Evolutionary conservation across 2,888 invertebrate species (phyloP).

Genomic region (Ernsta delagoae): DNA sequence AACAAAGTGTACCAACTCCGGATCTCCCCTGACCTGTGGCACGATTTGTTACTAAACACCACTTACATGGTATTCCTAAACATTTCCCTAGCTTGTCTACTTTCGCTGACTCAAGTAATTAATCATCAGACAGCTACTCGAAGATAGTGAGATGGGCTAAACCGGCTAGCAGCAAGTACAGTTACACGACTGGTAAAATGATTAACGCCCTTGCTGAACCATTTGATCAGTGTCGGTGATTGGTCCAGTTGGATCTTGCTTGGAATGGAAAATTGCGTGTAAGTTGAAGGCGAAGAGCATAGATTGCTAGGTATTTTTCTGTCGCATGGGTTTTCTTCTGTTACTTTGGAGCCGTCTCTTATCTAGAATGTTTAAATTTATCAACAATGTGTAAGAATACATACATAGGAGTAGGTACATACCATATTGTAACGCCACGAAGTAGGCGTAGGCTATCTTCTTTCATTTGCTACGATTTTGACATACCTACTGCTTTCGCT

Average conservation of each 20-base stretch:
- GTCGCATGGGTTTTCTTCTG: too few species aligned
- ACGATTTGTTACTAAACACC: slow-evolving; percentile 3
- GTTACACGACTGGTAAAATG: slow-evolving; percentile 53
- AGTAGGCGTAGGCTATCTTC: too few species aligned
- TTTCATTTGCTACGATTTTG: too few species aligned
- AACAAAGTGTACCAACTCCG: not conserved
- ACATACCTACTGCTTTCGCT: too few species aligned
- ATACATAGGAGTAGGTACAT: too few species aligned
- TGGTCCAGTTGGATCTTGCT: slow-evolving; percentile 43
- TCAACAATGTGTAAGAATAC: too few species aligned
- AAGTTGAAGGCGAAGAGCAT: slow-evolving; percentile 36
- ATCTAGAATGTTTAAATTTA: too few species aligned
- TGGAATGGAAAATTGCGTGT: slow-evolving; percentile 29
- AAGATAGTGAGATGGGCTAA: slow-evolving; percentile 17
- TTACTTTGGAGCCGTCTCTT: too few species aligned
- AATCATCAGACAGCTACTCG: slow-evolving; percentile 10
- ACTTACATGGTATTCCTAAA: not conserved
- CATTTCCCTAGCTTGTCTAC: not conserved
- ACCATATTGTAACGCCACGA: too few species aligned
- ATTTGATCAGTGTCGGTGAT: slow-evolving; percentile 59
- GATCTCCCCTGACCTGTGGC: not conserved
- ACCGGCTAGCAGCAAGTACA: slow-evolving; percentile 38
- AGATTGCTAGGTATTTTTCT: not conserved
- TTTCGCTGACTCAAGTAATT: not conserved
- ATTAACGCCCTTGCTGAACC: slow-evolving; percentile 65